Conservation (phyloP, 2,797 vertebrate genomes). For the Phataginus tetradactyla region DNA sequence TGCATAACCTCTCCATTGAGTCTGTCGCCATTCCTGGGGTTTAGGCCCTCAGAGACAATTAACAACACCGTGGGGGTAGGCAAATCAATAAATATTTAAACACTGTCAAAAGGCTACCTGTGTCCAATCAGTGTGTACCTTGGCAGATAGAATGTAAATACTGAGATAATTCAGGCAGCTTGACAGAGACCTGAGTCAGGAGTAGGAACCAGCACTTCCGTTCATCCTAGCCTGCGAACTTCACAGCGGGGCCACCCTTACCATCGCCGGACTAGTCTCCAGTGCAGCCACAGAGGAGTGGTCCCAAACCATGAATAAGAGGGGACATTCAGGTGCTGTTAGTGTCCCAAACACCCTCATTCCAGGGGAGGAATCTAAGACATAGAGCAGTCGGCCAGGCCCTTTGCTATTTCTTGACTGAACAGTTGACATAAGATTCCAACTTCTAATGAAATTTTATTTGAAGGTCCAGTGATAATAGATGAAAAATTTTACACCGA, state of each 20-base stretch:
- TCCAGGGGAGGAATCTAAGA: not conserved
- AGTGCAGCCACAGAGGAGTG: not conserved
- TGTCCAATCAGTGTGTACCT: not conserved
- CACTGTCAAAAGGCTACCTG: not conserved
- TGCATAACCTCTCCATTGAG: not conserved
- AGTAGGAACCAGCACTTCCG: not conserved
- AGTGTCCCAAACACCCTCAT: not conserved
- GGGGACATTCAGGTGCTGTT: no score
- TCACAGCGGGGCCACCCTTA: not conserved
- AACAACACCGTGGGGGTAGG: not conserved
- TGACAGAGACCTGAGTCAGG: not conserved
- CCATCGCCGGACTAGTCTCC: not conserved
- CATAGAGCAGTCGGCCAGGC: not conserved
- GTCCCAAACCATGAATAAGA: not conserved
- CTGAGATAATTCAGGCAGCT: not conserved
- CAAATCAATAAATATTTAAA: not conserved
- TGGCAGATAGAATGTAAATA: not conserved
- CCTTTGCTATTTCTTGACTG: not conserved
- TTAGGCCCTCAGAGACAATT: not conserved
- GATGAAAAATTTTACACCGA: not conserved
- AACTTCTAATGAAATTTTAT: not conserved
- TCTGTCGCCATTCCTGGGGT: not conserved
- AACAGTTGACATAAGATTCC: not conserved
- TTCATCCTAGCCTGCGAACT: not conserved
- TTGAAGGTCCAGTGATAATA: not conserved